A percentile compares a stretch with the other conserved stretches of the same genome.
phyloP scores from a whole-genome alignment of 2,797 vertebrate genomes.

The Numenius phaeopus region DNA sequence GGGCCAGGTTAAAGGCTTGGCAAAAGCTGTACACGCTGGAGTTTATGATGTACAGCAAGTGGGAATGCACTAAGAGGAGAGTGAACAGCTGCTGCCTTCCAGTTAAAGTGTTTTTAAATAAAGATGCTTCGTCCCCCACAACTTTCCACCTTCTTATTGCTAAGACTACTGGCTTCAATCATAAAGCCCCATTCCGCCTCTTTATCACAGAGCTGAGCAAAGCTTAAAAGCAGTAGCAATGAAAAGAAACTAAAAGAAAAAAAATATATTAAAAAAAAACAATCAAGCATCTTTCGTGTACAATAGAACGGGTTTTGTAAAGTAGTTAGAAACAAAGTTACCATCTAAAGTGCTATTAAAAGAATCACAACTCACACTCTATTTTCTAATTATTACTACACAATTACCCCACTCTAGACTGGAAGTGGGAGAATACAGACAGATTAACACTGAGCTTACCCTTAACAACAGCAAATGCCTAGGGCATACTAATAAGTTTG shows the following conservation, averaged over 20 bases:
- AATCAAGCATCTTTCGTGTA: not conserved
- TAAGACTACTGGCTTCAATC: not conserved
- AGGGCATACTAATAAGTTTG: not conserved
- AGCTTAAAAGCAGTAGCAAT: not conserved
- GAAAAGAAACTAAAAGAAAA: not conserved
- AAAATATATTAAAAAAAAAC: not conserved
- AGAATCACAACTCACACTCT: not conserved
- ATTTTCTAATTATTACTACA: not conserved
- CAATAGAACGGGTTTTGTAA: not conserved
- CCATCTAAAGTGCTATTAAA: not conserved
- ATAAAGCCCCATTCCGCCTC: not conserved
- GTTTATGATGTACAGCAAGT: not conserved
- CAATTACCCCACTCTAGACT: not conserved
- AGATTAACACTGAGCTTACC: not conserved
- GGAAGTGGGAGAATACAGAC: not conserved
- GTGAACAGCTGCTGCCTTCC: not conserved
- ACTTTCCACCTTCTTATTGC: not conserved
- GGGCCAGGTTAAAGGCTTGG: not conserved
- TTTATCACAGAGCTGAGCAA: not conserved
- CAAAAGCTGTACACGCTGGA: not conserved
- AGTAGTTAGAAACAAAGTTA: not conserved
- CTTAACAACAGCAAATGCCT: not conserved
- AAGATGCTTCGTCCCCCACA: not conserved
- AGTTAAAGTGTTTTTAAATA: not conserved
- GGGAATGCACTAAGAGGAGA: not conserved